Evolutionary conservation across 2,113 vertebrate species (phyloP).

Genomic region (Nesogale talazaci): DNA sequence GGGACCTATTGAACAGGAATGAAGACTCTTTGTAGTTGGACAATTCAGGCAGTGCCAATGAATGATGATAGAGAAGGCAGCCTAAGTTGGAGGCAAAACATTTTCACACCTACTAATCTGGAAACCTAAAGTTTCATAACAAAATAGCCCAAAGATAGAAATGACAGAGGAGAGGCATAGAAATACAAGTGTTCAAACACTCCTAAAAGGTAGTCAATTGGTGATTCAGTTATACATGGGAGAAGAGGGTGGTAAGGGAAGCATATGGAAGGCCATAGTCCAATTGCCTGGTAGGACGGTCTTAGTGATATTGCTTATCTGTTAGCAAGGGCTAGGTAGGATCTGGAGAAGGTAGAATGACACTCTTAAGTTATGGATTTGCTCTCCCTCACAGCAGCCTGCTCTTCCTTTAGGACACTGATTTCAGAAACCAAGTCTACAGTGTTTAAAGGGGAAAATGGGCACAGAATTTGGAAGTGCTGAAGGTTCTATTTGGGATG

Average conservation of each 20-base stretch:
- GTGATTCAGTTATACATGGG: not conserved
- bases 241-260: not conserved
- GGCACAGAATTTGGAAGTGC: not conserved
- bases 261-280: not conserved
- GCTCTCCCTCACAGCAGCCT: not conserved
- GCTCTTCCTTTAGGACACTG: not conserved
- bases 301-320: not conserved
- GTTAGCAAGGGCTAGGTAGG: not conserved
- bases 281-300: not conserved
- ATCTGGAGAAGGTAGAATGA: not conserved
- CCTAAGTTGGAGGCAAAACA: not conserved
- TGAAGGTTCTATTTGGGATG: not conserved
- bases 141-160: not conserved
- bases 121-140: not conserved
- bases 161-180: too few relatives aligned
- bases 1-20: not conserved
- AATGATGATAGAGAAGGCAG: not conserved
- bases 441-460: too few relatives aligned
- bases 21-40: not conserved
- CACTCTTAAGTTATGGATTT: not conserved
- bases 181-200: not conserved
- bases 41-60: not conserved
- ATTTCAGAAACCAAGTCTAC: slow-evolving; percentile 7
- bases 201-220: not conserved
- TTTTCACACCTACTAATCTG: not conserved